Conservation (phyloP, 2,888 invertebrate genomes). For the Bellardia bayeri region DNA sequence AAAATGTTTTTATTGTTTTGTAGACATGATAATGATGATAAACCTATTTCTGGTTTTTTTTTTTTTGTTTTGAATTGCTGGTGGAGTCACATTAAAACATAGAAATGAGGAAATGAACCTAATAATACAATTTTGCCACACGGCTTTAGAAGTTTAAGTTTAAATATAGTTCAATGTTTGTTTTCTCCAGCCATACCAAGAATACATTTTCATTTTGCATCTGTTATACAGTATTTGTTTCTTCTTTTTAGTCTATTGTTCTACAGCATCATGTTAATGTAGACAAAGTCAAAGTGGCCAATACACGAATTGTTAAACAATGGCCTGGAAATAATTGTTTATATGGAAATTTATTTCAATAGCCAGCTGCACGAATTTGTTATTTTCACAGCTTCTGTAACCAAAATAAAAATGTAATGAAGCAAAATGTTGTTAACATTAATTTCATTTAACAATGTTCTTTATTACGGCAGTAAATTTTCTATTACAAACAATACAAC, state of each 20-base stretch:
- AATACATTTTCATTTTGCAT: no score
- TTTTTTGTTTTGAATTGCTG: background rate
- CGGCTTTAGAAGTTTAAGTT: constrained; percentile 40
- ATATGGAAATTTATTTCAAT: constrained; percentile 56
- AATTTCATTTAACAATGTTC: constrained; percentile 42
- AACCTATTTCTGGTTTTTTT: background rate
- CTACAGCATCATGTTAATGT: background rate
- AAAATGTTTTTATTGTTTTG: constrained; percentile 14
- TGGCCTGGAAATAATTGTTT: constrained; percentile 56
- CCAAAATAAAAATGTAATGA: constrained; percentile 25
- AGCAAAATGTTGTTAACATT: constrained; percentile 47
- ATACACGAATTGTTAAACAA: constrained; percentile 29
- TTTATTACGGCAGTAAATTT: constrained; percentile 3
- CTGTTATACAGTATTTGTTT: no score
- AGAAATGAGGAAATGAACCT: constrained; percentile 5
- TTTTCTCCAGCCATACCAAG: background rate
- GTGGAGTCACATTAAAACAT: background rate
- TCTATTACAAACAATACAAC: background rate
- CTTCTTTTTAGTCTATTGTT: background rate
- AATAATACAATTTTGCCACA: constrained; percentile 33
- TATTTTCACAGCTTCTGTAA: constrained; percentile 37
- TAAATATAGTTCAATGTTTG: constrained; percentile 23
- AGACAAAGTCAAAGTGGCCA: constrained; percentile 13
- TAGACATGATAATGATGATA: constrained; percentile 34
- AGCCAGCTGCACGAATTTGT: constrained; percentile 18